Evolutionary conservation across 2,888 invertebrate species (phyloP).

Genomic region (Oithona nana): DNA sequence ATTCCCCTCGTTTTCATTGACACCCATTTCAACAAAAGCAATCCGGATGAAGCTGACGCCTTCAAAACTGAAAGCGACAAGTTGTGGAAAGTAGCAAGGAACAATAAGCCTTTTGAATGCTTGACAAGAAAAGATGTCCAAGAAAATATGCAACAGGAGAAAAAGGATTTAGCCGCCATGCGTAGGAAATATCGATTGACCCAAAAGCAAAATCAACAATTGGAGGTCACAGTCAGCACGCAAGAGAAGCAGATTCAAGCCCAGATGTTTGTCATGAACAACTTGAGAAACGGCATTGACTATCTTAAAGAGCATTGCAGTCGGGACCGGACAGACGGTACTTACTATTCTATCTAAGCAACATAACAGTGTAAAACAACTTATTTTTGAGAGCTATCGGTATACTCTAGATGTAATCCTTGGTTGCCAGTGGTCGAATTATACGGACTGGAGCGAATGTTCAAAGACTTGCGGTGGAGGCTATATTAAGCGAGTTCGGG

Average conservation of each 20-base stretch:
- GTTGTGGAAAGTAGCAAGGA: constrained; percentile 10
- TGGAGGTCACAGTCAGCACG: neutral
- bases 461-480: constrained; percentile 17
- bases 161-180: constrained; percentile 5
- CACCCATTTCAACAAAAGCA: constrained; percentile 7
- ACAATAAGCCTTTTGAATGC: constrained; percentile 10
- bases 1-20: constrained; percentile 13
- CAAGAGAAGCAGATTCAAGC: constrained; percentile 5
- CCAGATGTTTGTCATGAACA: constrained; percentile 17
- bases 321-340: constrained; percentile 1
- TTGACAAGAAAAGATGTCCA: constrained; percentile 5
- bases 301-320: constrained; percentile 14
- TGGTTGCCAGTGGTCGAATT: constrained; percentile 15
- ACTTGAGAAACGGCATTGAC: constrained; percentile 13
- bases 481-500: neutral
- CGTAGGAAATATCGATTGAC: neutral
- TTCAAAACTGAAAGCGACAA: neutral
- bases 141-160: constrained; percentile 4
- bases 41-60: neutral
- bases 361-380: no score
- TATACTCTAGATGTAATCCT: constrained; percentile 14
- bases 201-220: neutral
- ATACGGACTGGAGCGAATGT: constrained; percentile 15
- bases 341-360: no score
- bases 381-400: no score